Percentiles rank a stretch among this genome's conserved stretches.
These are phyloP conservation scores for Perithous albicinctus DNA, from an alignment of 2,888 invertebrate genomes.

Conservation along the genomic window DNA sequence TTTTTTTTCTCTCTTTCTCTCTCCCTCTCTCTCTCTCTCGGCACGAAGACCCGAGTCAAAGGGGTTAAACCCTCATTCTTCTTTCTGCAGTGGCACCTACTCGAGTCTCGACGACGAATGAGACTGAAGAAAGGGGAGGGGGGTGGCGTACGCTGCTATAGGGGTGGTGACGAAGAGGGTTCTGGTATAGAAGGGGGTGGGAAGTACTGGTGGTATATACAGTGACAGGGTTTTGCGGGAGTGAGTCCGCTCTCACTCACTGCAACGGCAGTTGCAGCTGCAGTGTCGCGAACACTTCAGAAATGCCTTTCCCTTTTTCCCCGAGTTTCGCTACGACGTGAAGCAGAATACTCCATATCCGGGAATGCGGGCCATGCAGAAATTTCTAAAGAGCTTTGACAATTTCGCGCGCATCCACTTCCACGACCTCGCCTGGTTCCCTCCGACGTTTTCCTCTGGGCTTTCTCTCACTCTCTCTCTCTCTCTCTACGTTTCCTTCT, in stretches of 20 bases:
- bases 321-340: neutral
- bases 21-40: slow-evolving; percentile 57
- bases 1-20: slow-evolving; percentile 58
- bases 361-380: slow-evolving; percentile 69
- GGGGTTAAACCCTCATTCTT: slow-evolving; percentile 74
- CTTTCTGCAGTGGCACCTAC: slow-evolving; percentile 68
- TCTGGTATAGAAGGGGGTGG: too few species aligned
- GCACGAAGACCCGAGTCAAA: slow-evolving; percentile 67
- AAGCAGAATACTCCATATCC: slow-evolving; percentile 66
- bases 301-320: slow-evolving; percentile 30
- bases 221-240: slow-evolving; percentile 38
- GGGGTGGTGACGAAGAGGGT: slow-evolving; percentile 31
- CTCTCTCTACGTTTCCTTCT: slow-evolving; percentile 41
- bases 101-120: slow-evolving; percentile 61
- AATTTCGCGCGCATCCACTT: slow-evolving; percentile 71
- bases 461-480: slow-evolving; percentile 60
- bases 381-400: slow-evolving; percentile 75
- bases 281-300: slow-evolving; percentile 53
- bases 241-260: slow-evolving; percentile 24
- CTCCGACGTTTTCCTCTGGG: slow-evolving; percentile 12
- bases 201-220: slow-evolving; percentile 27
- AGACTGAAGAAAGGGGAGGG: slow-evolving; percentile 50
- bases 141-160: slow-evolving; percentile 22
- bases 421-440: slow-evolving; percentile 67
- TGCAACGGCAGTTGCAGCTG: slow-evolving; percentile 47